Conservation (phyloP, 2,888 invertebrate genomes). For the Abscondita cerata region DNA sequence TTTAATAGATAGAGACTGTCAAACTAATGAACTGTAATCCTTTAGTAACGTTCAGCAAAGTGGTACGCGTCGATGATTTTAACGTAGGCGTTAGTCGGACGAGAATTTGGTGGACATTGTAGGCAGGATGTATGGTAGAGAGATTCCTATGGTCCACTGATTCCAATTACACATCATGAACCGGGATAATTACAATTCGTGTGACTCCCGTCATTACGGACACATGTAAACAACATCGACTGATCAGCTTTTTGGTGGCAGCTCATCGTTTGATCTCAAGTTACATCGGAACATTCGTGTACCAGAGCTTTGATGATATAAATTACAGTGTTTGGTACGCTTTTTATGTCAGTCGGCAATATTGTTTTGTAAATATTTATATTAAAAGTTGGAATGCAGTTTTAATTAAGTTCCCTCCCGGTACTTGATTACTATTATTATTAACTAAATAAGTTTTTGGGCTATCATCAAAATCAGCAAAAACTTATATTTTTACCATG, state of each 20-base stretch:
- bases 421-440: too few species aligned
- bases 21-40: slow-evolving; percentile 58
- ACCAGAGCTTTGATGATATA: slow-evolving; percentile 13
- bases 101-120: slow-evolving; percentile 31
- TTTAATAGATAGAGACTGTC: slow-evolving; percentile 41
- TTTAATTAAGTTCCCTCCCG: background rate
- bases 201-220: slow-evolving; percentile 30
- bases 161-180: slow-evolving; percentile 40
- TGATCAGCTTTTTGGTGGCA: slow-evolving; percentile 32
- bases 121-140: slow-evolving; percentile 32
- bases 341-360: slow-evolving; percentile 3
- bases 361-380: slow-evolving; percentile 6
- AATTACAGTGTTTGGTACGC: background rate
- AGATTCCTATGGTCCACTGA: slow-evolving; percentile 31
- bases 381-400: slow-evolving; percentile 1
- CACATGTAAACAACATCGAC: slow-evolving; percentile 34
- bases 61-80: slow-evolving; percentile 43
- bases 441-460: too few species aligned
- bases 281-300: slow-evolving; percentile 15
- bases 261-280: slow-evolving; percentile 26
- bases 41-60: slow-evolving; percentile 53
- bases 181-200: slow-evolving; percentile 40
- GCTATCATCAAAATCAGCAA: too few species aligned
- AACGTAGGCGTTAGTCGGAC: slow-evolving; percentile 39
- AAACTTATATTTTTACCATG: too few species aligned